Evolutionary conservation across 1,140 invertebrate species (phyloP).

Genomic region (Cyphomyrmex costatus): DNA sequence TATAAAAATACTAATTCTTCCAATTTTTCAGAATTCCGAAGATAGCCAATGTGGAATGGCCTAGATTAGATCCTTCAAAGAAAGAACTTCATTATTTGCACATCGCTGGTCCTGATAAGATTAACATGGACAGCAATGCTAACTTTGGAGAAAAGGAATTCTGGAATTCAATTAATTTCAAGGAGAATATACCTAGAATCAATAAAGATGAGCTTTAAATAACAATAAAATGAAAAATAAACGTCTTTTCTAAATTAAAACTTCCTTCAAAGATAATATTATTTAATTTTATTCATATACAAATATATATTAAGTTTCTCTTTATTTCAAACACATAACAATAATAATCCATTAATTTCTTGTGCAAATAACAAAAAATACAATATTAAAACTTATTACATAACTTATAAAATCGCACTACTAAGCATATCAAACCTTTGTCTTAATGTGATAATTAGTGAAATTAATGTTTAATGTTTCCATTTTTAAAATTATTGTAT

Average conservation of each 20-base stretch:
- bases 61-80: conserved; percentile 77
- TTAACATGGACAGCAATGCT: conserved; percentile 82
- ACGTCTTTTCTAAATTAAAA: background rate
- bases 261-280: background rate
- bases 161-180: conserved; percentile 88
- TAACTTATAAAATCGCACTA: background rate
- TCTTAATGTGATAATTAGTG: background rate
- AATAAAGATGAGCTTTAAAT: conserved; percentile 51
- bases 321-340: background rate
- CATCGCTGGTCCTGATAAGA: conserved; percentile 85
- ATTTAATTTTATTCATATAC: background rate
- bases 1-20: background rate
- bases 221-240: no score
- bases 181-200: conserved; percentile 84
- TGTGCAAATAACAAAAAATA: background rate
- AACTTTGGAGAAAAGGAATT: conserved; percentile 87
- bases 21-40: conserved; percentile 80
- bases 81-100: conserved; percentile 86
- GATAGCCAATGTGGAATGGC: conserved; percentile 79
- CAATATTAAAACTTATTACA: background rate
- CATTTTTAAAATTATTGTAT: background rate
- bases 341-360: background rate
- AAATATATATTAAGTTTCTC: background rate
- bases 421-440: background rate
- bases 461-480: background rate